phyloP scores from a whole-genome alignment of 2,888 invertebrate genomes.

The Drosophila meridiana region DNA sequence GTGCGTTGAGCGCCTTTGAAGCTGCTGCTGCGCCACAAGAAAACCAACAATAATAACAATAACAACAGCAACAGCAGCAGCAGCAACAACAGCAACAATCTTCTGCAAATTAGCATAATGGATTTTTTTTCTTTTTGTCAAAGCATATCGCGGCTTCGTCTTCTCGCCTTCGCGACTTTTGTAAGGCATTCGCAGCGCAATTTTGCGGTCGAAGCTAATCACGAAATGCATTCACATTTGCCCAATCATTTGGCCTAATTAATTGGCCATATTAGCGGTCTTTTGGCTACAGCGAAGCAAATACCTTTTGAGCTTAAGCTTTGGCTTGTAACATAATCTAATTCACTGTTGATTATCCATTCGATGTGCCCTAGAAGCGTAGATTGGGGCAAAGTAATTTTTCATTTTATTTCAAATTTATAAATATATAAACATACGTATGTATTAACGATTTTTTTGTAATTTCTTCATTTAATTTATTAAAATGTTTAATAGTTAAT shows the following conservation, averaged over 20 bases:
- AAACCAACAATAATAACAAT: slow-evolving; percentile 28
- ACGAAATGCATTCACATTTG: slow-evolving; percentile 76
- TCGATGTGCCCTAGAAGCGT: not conserved
- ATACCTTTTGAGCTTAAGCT: slow-evolving; percentile 43
- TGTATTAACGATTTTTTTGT: not conserved
- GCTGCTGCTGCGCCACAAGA: slow-evolving; percentile 42
- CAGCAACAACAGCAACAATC: slow-evolving; percentile 34
- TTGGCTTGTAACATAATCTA: slow-evolving; percentile 46
- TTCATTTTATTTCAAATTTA: not conserved
- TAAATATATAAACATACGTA: not conserved
- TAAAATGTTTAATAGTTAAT: no score
- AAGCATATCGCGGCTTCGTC: slow-evolving; percentile 39
- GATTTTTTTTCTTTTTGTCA: slow-evolving; percentile 77
- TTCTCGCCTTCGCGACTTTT: slow-evolving; percentile 44
- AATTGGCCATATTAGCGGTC: slow-evolving; percentile 46
- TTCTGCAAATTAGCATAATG: slow-evolving; percentile 80
- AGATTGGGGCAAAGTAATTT: not conserved
- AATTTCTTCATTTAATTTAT: no score
- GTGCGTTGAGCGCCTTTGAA: slow-evolving; percentile 65
- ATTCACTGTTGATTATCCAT: slow-evolving; percentile 25
- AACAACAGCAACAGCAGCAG: slow-evolving; percentile 26
- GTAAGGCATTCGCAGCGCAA: slow-evolving; percentile 41
- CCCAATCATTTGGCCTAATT: slow-evolving; percentile 75
- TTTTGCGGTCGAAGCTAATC: slow-evolving; percentile 72
- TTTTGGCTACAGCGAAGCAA: slow-evolving; percentile 18